Base-by-base conservation (phyloP, 2,888 invertebrate species). In the Dioctria linearis region DNA sequence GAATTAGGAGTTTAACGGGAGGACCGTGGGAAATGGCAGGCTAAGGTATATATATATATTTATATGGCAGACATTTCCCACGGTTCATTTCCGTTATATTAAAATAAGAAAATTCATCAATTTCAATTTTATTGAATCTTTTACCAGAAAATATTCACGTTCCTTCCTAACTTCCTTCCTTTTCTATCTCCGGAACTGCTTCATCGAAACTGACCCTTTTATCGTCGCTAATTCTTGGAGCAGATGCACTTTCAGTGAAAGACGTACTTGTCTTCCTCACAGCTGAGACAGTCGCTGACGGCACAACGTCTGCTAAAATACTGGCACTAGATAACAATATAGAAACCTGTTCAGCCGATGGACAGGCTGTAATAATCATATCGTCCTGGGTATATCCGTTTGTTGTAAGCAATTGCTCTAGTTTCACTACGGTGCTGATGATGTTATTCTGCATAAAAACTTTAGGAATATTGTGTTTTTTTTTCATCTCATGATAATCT, bases 291-390 rank as follows among this genome's bases (percentile, higher is more conserved):
- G 69, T n/a, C 5, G 9, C 40, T 6, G 66, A 40, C 46, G n/a
- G 3, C 3, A 11, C 5, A 43, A 43, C 49, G 8, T 54, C 54
- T 40, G 91, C 91, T 76, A 92, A 90, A 61, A 95, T 90, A 81
- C 94, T 95, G 2, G 95, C 93, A 2, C 95, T 95, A 8, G 96
- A 96, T 81, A 97, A 91, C 85, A 96, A 91, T 57, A 96, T 92
- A n/a, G 95, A 95, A 9, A 98, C 93, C 90, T 98, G 98, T 86
- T 99, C 98, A 3, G 96, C 94, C 2, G 97, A 93, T 0, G 98
- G 98, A 86, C 98, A 97, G 8, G 94, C 96, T 4, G 98, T 94
- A 76, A 98, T 93, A 78, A 95, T 90, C 80, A 92, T 91, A 85
- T 96, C 96, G 86, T 98, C 98, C 46, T 93, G 91, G 0, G 92